Evolutionary conservation across 23 tunicate genomes (phyloP), one percentile per base, ranked within the genome.

Genomic region (Phallusia fumigata): DNA sequence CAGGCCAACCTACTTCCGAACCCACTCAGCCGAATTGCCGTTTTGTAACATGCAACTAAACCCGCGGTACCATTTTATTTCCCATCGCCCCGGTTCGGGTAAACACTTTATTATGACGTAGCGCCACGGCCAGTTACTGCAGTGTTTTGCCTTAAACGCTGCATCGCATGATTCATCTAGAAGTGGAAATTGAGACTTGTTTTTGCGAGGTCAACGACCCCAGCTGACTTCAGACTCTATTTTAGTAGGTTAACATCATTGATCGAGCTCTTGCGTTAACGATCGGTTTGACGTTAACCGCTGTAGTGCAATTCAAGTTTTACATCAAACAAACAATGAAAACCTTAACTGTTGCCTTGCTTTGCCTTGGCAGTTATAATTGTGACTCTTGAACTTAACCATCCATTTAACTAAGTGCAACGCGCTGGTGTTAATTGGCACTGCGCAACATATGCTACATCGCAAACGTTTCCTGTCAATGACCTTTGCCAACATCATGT

Each of bases 381-480:
- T 58, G 69, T 58, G 5, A 58, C 69, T 21, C 69, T 58, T 58
- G 28, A 58, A 16, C 3, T 58, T 58, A 1, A 58, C 28, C 69
- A 58, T 24, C 16, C 69, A 24, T 58, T 58, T 22, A 1, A 24
- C 69, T 2, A 58, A 58, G 69, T 51, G 16, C 69, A 16, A 2
- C 1, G 28, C 28, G 69, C 3, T 24, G 69, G 69, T 58, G 69
- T 58, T 58, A 58, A 58, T 58, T 58, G 69, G 69, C 69, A 58
- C 69, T 58, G 2, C 28, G 69, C 69, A 58, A 58, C 69, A 58
- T 58, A 58, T 58, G 69, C 15, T 58, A 58, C 69, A 58, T 58
- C 69, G 69, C 69, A 24, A 22, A 22, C 69, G 69, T 24, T 58
- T 58, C 69, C 69, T 58, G 69, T 58, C 69, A 58, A 58, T 58